Base-by-base conservation (phyloP, 2,113 vertebrate genomes). In the Synodontis membranacea region DNA sequence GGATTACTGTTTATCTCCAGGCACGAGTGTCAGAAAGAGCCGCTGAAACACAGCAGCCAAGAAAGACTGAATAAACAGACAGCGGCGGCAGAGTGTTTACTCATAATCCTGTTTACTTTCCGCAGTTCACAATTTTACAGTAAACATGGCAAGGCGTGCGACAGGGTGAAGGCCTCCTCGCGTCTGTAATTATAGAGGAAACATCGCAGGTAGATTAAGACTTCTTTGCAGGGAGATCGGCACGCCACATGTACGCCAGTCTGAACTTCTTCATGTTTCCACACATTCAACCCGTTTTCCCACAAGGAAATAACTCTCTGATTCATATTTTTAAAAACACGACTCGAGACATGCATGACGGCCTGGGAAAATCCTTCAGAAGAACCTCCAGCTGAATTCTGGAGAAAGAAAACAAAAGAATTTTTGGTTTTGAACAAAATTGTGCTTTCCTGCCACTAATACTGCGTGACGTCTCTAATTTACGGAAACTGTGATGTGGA, bases 191-290 rank as follows among this genome's bases (percentile, higher is more conserved):
- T 86, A 72, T 34, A 70, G 14, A 39, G 14, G 17, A 34, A 34
- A 44, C 10, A 46, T n/a, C 9, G 10, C 5, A 21, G 23, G 6
- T 9, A 9, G 14, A 82, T 64, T 82, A 44, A 4, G 31, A 9
- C 31, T 4, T 28, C 37, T 76, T 72, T 84, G 17, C 72, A 84
- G 83, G 23, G 39, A 79, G 58, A 79, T 85, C 15, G 64, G 31
- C 39, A 14, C 25, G 10, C 44, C 28, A 17, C 19, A 15, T 39
- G 2, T 39, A 7, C 44, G 8, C 44, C 8, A 44, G 44, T 70
- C 9, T 37, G 19, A 9, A 11, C 8, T 39, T 17, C 66, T 37
- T 70, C 66, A n/a, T n/a, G n/a, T n/a, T n/a, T n/a, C n/a, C n/a
- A n/a, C n/a, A n/a, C n/a, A n/a, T n/a, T 70, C 37, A 7, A 19